A percentile compares a stretch with the other conserved stretches of the same genome.
Conservation (phyloP, 2,888 invertebrate genomes). For the Parthenolecanium corni region DNA sequence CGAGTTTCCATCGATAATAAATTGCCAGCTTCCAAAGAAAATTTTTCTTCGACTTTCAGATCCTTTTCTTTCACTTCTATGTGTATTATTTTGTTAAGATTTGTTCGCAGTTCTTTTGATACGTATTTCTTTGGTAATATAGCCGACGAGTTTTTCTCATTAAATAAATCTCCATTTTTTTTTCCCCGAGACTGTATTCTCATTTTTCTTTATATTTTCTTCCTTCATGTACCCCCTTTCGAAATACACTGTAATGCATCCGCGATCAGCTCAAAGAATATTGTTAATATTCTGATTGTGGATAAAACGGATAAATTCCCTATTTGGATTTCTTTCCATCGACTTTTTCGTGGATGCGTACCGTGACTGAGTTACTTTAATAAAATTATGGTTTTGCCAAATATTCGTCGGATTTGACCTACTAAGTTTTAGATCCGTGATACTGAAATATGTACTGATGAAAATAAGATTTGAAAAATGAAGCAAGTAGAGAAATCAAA, state of each 20-base stretch:
- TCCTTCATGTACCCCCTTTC: not conserved
- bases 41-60: constrained; percentile 3
- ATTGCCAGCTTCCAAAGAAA: constrained; percentile 20
- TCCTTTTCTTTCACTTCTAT: constrained; percentile 11
- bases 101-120: constrained; percentile 2
- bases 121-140: not conserved
- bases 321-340: not conserved
- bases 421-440: no score
- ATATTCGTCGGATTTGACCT: no score
- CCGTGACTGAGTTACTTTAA: not conserved
- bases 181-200: not conserved
- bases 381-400: no score
- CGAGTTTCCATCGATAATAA: constrained; percentile 18
- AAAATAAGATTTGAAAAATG: no score
- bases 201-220: not conserved
- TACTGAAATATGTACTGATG: no score
- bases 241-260: not conserved
- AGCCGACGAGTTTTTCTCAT: not conserved
- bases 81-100: not conserved
- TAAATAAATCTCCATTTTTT: not conserved
- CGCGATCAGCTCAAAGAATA: not conserved
- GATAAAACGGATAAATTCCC: not conserved
- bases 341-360: not conserved
- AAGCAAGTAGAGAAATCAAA: no score
- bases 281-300: not conserved